Conservation (phyloP, 1,140 invertebrate species). For the Schlechtendalia chinensis region DNA sequence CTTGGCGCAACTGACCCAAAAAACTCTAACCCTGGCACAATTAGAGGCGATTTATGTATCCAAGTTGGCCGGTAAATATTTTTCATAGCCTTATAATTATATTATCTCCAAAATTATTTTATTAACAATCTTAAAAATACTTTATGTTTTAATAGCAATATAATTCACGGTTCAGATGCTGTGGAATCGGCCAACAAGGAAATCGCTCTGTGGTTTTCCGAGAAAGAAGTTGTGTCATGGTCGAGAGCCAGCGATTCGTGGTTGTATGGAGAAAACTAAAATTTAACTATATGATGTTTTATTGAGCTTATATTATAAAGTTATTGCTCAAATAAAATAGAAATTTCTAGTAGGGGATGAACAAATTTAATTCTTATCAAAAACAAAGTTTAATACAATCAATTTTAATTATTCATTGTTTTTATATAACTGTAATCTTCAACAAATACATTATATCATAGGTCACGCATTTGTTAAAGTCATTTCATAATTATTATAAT, state of each 20-base stretch:
- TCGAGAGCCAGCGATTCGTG: constrained; percentile 74
- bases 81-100: no score
- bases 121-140: background rate
- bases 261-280: constrained; percentile 73
- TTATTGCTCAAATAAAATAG: background rate
- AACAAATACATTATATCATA: background rate
- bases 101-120: background rate
- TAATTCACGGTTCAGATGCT: constrained; percentile 90
- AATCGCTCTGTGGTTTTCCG: constrained; percentile 92
- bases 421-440: background rate
- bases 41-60: constrained; percentile 93
- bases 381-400: background rate
- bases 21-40: constrained; percentile 87
- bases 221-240: constrained; percentile 84
- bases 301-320: background rate
- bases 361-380: background rate
- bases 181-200: constrained; percentile 95
- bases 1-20: constrained; percentile 95
- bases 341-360: background rate
- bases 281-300: background rate
- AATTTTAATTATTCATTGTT: background rate
- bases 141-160: constrained; percentile 62
- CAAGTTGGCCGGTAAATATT: constrained; percentile 75
- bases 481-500: no score
- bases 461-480: background rate